Base-by-base conservation (phyloP, 2,113 vertebrate genomes). In the Notothenia rossii region DNA sequence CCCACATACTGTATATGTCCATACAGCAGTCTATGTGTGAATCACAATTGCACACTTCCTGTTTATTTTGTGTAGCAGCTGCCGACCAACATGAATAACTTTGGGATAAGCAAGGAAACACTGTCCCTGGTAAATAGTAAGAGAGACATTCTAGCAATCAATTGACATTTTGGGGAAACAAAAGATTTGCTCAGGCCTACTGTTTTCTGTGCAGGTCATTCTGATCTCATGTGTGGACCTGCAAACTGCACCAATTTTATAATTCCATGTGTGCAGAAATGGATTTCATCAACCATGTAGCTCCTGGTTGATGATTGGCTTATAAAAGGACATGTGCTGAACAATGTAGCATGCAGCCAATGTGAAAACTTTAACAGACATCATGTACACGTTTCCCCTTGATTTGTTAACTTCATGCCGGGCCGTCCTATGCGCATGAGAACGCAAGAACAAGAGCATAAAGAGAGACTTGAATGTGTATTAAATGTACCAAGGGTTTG, bases 341-440 rank as follows among this genome's bases (percentile, higher is more conserved):
- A 15, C 6, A 49, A 58, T 40, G 18, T 50, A 14, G 25, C 10
- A 8, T 18, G 33, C n/a, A 43, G 10, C 29, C 63, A 18, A 51
- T 10, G 29, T 29, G 7, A 77, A 60, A 53, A n/a, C 46, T 53
- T 76, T 18, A 50, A 10, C 54, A 25, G 20, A 70, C 58, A 54
- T 61, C 48, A 68, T 29, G n/a, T 20, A 5, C 58, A 43, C 5
- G 15, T 46, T 53, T 20, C 46, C 46, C n/a, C n/a, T 63, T 48
- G 14, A 63, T 67, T 36, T 8, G 33, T 43, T 20, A 51, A 29
- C 53, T 58, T 58, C 2, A 33, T 29, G 15, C 2, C 0, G 10
- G 5, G 7, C 2, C 5, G 20, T 9, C 12, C 13, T 0, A 0
- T 15, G 29, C 22, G 63, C 5, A 48, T 13, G 2, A 54, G 2